Conservation (phyloP, 2,888 invertebrate species). For the Pantelozetes paolii region DNA sequence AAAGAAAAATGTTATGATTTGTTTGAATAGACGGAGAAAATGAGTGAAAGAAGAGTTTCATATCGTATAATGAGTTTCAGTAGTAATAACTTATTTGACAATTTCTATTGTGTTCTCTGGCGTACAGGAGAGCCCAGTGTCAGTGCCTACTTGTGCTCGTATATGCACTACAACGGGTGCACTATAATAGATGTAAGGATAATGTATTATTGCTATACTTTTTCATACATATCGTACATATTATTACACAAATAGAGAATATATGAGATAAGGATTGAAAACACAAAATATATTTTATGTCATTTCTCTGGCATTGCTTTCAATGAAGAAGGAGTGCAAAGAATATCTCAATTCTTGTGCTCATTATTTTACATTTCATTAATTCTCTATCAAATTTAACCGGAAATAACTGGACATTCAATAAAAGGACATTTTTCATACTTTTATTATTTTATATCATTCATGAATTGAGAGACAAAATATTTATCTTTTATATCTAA, state of each 20-base stretch:
- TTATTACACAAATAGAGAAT: background rate
- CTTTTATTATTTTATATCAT: too few species aligned
- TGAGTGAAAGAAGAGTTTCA: too few species aligned
- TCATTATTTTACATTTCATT: conserved; percentile 7
- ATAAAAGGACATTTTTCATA: too few species aligned
- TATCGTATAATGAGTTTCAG: conserved; percentile 18
- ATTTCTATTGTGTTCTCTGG: conserved; percentile 17
- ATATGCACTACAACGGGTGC: too few species aligned
- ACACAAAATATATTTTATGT: too few species aligned
- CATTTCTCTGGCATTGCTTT: too few species aligned
- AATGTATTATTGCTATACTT: background rate
- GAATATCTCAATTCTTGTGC: background rate
- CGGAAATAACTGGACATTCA: background rate
- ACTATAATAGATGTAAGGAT: too few species aligned
- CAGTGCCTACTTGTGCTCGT: too few species aligned
- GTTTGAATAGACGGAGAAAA: background rate
- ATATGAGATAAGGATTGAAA: background rate
- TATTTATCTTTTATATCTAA: too few species aligned
- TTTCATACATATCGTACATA: background rate
- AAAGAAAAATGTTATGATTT: background rate
- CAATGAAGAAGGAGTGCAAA: background rate
- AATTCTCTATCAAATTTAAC: background rate
- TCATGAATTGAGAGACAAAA: too few species aligned
- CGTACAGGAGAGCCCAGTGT: too few species aligned
- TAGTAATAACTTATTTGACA: conserved; percentile 17